Base-by-base conservation (phyloP, 2,113 vertebrate species). In the Sapayoa aenigma region DNA sequence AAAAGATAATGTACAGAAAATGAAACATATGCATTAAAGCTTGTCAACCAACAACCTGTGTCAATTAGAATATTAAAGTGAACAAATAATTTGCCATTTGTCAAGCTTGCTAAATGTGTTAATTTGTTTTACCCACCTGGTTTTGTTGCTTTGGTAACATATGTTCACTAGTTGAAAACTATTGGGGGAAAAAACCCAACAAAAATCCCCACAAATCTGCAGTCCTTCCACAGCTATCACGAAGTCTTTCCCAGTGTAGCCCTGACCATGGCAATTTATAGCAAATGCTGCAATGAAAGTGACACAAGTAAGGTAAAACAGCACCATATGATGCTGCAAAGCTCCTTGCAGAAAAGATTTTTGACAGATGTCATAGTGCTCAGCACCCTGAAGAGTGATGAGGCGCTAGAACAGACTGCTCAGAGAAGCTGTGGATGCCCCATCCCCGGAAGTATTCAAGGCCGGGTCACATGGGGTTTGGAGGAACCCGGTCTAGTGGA, bases 71-170 rank as follows among this genome's bases (percentile, higher is more conserved):
- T n/a, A 62, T 9, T 69, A 60, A 75, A 84, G 55, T 31, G 21
- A 91, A 59, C 9, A 15, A 74, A 53, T 14, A 28, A n/a, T 41
- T 96, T 95, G 27, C 27, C 9, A 66, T 74, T 91, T 95, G 7
- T 30, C 37, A 44, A 7, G 44, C 31, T 93, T 25, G 52, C 27
- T 59, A 72, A 93, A 82, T 60, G 25, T 79, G 46, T 80, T 95
- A 28, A 84, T 94, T 94, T 97, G n/a, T 87, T 75, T 95, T 96
- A 71, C 71, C 93, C 46, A 94, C 86, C 76, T 97, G 82, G 11
- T 71, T 95, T 96, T 87, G 66, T 75, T 94, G 35, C 78, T 94
- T 68, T 88, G 77, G 82, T 50, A 90, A 78, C 90, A 95, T 65
- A 77, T 30, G 55, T 79, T 93, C 46, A 52, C 35, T 75, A 49